Percentiles rank a stretch among this genome's conserved stretches.
These are phyloP conservation scores for Sarcoramphus papa DNA, from an alignment of 2,797 vertebrate genomes.

Conservation along the genomic window DNA sequence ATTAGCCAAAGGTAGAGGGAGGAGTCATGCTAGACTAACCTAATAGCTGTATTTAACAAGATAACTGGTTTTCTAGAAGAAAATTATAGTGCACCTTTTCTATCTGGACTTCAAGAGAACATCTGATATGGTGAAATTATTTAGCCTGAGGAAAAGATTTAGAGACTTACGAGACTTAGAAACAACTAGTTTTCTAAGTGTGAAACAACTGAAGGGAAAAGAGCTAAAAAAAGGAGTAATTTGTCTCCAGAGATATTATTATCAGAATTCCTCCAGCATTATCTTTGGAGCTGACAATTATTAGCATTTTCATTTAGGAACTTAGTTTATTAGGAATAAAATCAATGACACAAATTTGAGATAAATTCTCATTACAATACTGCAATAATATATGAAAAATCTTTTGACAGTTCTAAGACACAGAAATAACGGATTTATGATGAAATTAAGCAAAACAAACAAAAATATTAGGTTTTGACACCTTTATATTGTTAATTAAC, in stretches of 20 bases:
- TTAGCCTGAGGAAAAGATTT: not conserved
- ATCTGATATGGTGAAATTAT: not conserved
- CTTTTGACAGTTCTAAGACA: not conserved
- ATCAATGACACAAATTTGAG: not conserved
- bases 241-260: not conserved
- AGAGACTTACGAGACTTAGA: not conserved
- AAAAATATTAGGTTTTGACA: not conserved
- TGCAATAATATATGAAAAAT: not conserved
- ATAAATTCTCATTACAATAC: not conserved
- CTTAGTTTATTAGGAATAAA: not conserved
- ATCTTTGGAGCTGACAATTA: not conserved
- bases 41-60: not conserved
- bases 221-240: not conserved
- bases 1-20: not conserved
- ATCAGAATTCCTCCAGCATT: not conserved
- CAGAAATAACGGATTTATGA: not conserved
- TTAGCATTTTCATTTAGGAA: not conserved
- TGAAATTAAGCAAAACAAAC: not conserved
- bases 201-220: not conserved
- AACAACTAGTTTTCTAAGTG: not conserved
- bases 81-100: not conserved
- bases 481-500: not conserved
- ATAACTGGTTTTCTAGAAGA: not conserved
- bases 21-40: not conserved
- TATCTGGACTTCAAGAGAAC: not conserved